phyloP scores from a whole-genome alignment of 2,888 invertebrate species.

The Chrysolina haemoptera region DNA sequence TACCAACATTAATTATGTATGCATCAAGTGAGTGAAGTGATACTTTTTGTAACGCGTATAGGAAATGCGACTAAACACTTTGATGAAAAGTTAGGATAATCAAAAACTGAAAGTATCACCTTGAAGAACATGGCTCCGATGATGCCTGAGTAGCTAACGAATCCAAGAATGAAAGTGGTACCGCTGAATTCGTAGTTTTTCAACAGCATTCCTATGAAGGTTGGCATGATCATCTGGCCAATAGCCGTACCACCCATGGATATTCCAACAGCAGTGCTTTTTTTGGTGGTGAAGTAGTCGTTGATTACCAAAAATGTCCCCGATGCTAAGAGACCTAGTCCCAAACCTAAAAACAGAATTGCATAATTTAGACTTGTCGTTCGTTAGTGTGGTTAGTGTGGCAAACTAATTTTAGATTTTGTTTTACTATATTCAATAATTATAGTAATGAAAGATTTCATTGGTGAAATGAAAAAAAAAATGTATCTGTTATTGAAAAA shows the following conservation, averaged over 20 bases:
- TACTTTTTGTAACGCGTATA: too few relatives aligned
- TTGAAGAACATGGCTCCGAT: slow-evolving; percentile 69
- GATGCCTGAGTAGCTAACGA: slow-evolving; percentile 76
- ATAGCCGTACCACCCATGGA: slow-evolving; percentile 84
- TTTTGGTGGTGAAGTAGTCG: slow-evolving; percentile 78
- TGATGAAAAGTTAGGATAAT: not conserved
- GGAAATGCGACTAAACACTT: too few relatives aligned
- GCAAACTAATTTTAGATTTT: too few relatives aligned
- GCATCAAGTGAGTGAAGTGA: too few relatives aligned
- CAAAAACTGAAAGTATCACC: slow-evolving; percentile 66
- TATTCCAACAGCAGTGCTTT: slow-evolving; percentile 82
- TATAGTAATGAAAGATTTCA: too few relatives aligned
- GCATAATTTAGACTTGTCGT: too few relatives aligned
- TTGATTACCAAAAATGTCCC: slow-evolving; percentile 82
- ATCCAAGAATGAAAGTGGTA: slow-evolving; percentile 77
- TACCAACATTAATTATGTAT: too few relatives aligned
- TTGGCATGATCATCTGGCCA: slow-evolving; percentile 83
- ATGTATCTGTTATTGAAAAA: too few relatives aligned
- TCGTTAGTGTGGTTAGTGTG: too few relatives aligned
- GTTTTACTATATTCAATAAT: too few relatives aligned
- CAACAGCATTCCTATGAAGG: slow-evolving; percentile 77
- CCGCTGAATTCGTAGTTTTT: slow-evolving; percentile 77
- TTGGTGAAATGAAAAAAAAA: too few relatives aligned
- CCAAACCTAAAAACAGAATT: slow-evolving; percentile 71
- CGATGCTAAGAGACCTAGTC: slow-evolving; percentile 80